Conservation (phyloP, 2,888 invertebrate species). For the Nudaria mundana region DNA sequence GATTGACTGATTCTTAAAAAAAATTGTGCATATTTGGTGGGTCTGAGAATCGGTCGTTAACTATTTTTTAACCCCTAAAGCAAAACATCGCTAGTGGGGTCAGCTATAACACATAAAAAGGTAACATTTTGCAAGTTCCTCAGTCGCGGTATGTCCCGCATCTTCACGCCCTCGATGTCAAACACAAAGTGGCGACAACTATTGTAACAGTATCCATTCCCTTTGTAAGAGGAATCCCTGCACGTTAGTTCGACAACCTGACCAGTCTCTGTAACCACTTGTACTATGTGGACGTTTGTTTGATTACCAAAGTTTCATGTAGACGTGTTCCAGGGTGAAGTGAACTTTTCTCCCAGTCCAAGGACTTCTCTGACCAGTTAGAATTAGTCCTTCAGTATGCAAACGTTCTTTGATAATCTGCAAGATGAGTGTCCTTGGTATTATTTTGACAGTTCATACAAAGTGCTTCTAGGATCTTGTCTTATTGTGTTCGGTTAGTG, state of each 20-base stretch:
- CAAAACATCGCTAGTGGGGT: too few species aligned
- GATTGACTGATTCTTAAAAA: too few species aligned
- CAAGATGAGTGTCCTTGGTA: slow-evolving; percentile 78
- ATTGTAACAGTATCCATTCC: slow-evolving; percentile 55
- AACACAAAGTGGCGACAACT: slow-evolving; percentile 56
- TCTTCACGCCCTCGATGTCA: slow-evolving; percentile 62
- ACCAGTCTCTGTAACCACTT: slow-evolving; percentile 67
- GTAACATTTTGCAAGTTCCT: slow-evolving; percentile 1
- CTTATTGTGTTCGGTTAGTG: slow-evolving; percentile 77
- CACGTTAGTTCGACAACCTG: slow-evolving; percentile 67
- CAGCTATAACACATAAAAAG: too few species aligned
- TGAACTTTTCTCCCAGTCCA: slow-evolving; percentile 48
- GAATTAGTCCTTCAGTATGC: slow-evolving; percentile 45
- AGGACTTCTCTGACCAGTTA: slow-evolving; percentile 39
- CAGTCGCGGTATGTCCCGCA: slow-evolving; percentile 21
- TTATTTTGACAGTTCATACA: slow-evolving; percentile 78
- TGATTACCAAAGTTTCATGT: slow-evolving; percentile 38
- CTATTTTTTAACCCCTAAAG: too few species aligned
- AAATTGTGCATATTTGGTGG: too few species aligned
- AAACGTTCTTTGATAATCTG: slow-evolving; percentile 58
- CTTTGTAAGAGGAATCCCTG: slow-evolving; percentile 50
- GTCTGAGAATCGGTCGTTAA: too few species aligned
- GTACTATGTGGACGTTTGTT: slow-evolving; percentile 64
- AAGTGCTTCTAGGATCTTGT: slow-evolving; percentile 75
- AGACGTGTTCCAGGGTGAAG: slow-evolving; percentile 41